Evolutionary conservation across 1,140 invertebrate genomes (phyloP), one percentile per base, ranked within the genome.

Genomic region (Euura saliciscinereae): DNA sequence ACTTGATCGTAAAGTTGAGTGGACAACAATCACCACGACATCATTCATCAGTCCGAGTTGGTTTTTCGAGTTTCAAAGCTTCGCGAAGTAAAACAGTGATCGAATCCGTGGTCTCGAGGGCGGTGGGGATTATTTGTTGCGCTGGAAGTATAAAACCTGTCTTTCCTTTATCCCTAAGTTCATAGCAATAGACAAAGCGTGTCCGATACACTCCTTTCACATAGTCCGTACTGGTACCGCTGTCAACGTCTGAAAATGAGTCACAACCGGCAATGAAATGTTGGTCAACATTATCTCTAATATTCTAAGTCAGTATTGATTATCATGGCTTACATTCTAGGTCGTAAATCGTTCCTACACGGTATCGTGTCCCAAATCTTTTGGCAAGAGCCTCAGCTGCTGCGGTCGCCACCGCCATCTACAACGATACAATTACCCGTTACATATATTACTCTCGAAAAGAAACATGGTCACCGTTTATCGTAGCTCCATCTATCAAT

Each of bases 321-420:
- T n/a, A 59, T 3, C 13, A 3, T 2, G 2, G 3, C 5, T 59
- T 59, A 89, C 88, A 88, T 66, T 88, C 82, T 28, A 84, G 77
- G 45, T 88, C 84, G 43, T 82, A 83, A 74, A 87, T 85, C 72
- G 83, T 83, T 78, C 86, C 89, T 43, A 89, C 85, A 5, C 86
- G 87, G 74, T 91, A 92, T 65, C 88, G 86, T 0, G 90, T 91
- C 66, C 90, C 90, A 76, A 89, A 91, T 68, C 90, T 82, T 43
- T 87, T 83, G 4, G 86, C 84, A 28, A 91, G 83, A 11, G 88
- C 89, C 4, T 80, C 74, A 2, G 89, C 85, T 2, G 91, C 10
- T 11, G 51, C 6, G 8, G 13, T 59, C 51, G 51, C 6, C 3
- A 59, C 8, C 5, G 13, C 13, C 13, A 59, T 59, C 28, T 28